phyloP scores from a whole-genome alignment of 2,797 vertebrate species.

The Chelon labrosus region DNA sequence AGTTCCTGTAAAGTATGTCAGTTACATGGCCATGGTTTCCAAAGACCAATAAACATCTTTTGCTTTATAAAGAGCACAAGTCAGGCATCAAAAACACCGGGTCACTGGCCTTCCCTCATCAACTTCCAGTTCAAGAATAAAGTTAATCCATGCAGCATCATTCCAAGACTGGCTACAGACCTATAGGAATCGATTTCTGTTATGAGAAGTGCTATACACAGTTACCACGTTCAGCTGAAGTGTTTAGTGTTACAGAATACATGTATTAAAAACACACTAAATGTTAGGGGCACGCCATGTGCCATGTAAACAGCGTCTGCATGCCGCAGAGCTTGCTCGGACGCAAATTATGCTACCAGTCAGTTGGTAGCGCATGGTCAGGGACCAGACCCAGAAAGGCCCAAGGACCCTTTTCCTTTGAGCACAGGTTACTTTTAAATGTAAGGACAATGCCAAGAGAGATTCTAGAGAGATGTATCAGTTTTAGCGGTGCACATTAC shows the following conservation, averaged over 20 bases:
- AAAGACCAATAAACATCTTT: neutral
- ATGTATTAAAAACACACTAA: no score
- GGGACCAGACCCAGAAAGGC: no score
- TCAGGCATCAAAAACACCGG: neutral
- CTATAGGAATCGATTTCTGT: neutral
- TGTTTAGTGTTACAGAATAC: no score
- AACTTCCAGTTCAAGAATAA: neutral
- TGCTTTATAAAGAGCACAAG: neutral
- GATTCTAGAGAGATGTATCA: no score
- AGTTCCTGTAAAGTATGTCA: slow-evolving; percentile 1
- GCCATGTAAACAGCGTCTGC: no score
- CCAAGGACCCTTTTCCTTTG: neutral
- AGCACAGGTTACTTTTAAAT: neutral
- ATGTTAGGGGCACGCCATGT: no score
- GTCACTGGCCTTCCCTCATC: neutral
- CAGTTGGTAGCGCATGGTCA: no score
- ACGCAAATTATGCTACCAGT: neutral
- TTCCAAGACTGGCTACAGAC: neutral
- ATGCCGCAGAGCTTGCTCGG: neutral
- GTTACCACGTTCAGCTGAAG: neutral
- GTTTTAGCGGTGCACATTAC: neutral
- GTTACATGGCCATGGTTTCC: no score
- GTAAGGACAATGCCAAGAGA: neutral
- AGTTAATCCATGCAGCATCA: neutral
- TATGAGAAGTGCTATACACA: no score